Conservation (phyloP, 2,797 vertebrate genomes). For the Coregonus sp. region DNA sequence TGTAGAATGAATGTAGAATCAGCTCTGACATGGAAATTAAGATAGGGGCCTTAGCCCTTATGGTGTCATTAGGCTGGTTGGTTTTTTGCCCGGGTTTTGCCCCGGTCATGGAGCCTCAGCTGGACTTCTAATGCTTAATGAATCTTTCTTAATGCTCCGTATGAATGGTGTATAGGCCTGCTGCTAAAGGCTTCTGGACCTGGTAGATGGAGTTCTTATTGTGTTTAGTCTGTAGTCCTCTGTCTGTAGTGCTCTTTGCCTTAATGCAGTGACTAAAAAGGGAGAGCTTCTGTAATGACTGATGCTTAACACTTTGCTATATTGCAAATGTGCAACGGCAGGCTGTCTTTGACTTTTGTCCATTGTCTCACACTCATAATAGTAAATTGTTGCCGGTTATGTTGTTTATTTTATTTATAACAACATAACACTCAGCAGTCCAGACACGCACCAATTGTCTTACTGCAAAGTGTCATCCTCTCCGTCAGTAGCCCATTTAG, state of each 20-base stretch:
- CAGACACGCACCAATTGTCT: neutral
- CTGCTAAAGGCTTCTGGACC: neutral
- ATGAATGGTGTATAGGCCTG: neutral
- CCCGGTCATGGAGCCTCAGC: neutral
- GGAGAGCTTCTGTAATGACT: too few relatives aligned
- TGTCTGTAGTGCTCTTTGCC: neutral
- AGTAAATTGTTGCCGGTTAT: neutral
- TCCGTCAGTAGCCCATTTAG: neutral
- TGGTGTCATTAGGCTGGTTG: neutral
- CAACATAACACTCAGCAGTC: neutral
- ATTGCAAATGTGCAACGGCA: neutral
- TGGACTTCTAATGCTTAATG: neutral
- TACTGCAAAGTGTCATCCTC: neutral
- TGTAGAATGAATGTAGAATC: conserved; percentile 27
- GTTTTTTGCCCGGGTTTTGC: neutral
- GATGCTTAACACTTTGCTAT: too few relatives aligned
- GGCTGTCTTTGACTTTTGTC: neutral
- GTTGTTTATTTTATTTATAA: neutral
- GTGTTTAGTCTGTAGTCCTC: neutral
- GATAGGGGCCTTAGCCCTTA: neutral
- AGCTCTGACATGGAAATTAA: conserved; percentile 22
- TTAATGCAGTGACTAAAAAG: too few relatives aligned
- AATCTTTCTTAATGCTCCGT: too few relatives aligned
- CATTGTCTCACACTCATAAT: neutral
- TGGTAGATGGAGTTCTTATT: neutral